phyloP scores from a whole-genome alignment of 2,113 vertebrate genomes.

The Eclectus roratus region DNA sequence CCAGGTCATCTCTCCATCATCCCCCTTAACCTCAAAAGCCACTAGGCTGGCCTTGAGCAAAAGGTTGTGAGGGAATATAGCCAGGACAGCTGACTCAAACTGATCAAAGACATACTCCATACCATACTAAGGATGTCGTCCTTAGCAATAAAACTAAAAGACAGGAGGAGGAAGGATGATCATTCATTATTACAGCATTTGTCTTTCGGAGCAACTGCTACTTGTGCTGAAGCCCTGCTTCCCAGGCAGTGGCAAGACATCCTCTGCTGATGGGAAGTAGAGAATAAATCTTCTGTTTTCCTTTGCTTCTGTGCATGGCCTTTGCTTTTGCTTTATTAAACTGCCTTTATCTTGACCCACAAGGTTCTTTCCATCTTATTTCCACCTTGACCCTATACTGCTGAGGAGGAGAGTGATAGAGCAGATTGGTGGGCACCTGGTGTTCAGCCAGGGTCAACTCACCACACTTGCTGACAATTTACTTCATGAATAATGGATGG shows the following conservation, averaged over 20 bases:
- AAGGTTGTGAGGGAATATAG: background rate
- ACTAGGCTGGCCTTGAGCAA: background rate
- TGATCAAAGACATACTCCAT: background rate
- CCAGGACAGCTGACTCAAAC: background rate
- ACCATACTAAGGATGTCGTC: background rate
- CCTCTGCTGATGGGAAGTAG: background rate
- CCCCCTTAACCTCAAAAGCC: background rate
- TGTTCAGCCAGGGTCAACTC: background rate
- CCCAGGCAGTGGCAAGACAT: background rate
- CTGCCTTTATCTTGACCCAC: background rate
- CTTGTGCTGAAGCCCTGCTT: background rate
- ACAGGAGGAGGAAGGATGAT: background rate
- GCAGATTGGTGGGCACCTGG: background rate
- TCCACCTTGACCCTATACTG: background rate
- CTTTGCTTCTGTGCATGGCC: background rate
- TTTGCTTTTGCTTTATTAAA: background rate
- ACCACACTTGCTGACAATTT: background rate
- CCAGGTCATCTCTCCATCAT: background rate
- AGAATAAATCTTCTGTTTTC: background rate
- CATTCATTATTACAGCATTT: background rate
- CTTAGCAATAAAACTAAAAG: background rate
- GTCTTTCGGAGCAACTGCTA: background rate
- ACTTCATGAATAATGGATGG: background rate
- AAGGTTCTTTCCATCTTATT: background rate
- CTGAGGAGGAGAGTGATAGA: background rate